Evolutionary conservation across 2,113 vertebrate genomes (phyloP).

Genomic region (Lepisosteus osseus): DNA sequence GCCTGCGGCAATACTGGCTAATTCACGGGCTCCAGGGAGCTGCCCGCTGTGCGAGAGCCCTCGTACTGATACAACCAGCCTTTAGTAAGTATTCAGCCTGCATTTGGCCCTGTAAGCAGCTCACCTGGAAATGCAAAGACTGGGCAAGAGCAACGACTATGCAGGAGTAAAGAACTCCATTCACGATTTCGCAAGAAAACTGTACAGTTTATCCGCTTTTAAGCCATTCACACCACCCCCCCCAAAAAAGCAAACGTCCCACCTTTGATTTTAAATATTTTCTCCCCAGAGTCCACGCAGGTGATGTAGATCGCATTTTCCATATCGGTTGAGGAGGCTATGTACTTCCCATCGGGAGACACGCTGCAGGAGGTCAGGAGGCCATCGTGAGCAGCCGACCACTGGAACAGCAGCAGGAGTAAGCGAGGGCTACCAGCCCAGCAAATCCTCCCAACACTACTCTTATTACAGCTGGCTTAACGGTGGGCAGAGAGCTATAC

Average conservation of each 20-base stretch:
- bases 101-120: too few relatives aligned
- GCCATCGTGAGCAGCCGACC: slow-evolving; percentile 50
- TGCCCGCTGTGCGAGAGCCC: too few relatives aligned
- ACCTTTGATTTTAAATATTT: slow-evolving; percentile 51
- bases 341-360: slow-evolving; percentile 59
- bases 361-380: slow-evolving; percentile 63
- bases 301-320: slow-evolving; percentile 48
- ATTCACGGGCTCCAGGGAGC: too few relatives aligned
- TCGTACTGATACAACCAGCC: too few relatives aligned
- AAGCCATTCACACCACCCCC: neutral
- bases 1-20: too few relatives aligned
- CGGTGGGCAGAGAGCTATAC: neutral
- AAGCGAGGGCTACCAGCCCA: neutral
- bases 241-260: neutral
- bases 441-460: too few relatives aligned
- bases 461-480: neutral
- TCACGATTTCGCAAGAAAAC: neutral
- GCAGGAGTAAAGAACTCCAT: too few relatives aligned
- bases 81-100: too few relatives aligned
- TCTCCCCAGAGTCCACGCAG: slow-evolving; percentile 35
- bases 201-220: neutral
- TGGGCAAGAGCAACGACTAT: too few relatives aligned
- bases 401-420: slow-evolving; percentile 45
- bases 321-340: slow-evolving; percentile 56
- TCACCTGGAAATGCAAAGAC: too few relatives aligned